These are phyloP conservation scores for Ahaetulla prasina DNA, from an alignment of 2,113 vertebrate genomes.

Conservation along the genomic window DNA sequence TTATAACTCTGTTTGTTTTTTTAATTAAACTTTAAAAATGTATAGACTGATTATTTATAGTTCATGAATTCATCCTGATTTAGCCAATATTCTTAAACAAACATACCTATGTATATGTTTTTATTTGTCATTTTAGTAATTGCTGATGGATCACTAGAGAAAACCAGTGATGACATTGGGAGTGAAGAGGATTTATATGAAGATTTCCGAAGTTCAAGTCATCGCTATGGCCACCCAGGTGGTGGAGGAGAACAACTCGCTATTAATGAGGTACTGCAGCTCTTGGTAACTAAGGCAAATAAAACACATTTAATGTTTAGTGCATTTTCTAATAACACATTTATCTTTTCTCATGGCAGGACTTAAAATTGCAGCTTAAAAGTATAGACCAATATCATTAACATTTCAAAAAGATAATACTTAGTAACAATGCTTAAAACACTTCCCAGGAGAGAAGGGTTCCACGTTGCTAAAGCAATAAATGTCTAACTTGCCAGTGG, in stretches of 20 bases:
- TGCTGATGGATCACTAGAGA: constrained; percentile 78
- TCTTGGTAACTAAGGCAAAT: accelerated
- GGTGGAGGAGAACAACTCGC: constrained; percentile 93
- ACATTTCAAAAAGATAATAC: background rate
- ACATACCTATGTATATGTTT: background rate
- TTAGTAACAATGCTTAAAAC: background rate
- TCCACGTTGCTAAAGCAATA: background rate
- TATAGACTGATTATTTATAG: background rate
- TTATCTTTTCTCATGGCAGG: background rate
- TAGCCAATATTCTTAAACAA: background rate
- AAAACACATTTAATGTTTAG: background rate
- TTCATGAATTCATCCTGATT: background rate
- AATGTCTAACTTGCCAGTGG: background rate
- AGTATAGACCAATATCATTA: background rate
- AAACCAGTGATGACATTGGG: constrained; percentile 73
- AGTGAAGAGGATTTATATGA: constrained; percentile 91
- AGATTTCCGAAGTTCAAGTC: constrained; percentile 79
- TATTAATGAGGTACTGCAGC: constrained; percentile 85
- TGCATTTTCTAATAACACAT: background rate
- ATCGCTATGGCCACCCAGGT: constrained; percentile 84
- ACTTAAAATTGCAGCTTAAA: background rate
- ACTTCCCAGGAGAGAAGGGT: background rate
- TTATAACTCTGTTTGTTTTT: background rate
- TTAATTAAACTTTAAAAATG: background rate
- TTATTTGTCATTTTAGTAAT: constrained; percentile 69